These are phyloP conservation scores for Eudorcas thomsonii DNA, from an alignment of 2,113 vertebrate genomes.

Conservation along the genomic window DNA sequence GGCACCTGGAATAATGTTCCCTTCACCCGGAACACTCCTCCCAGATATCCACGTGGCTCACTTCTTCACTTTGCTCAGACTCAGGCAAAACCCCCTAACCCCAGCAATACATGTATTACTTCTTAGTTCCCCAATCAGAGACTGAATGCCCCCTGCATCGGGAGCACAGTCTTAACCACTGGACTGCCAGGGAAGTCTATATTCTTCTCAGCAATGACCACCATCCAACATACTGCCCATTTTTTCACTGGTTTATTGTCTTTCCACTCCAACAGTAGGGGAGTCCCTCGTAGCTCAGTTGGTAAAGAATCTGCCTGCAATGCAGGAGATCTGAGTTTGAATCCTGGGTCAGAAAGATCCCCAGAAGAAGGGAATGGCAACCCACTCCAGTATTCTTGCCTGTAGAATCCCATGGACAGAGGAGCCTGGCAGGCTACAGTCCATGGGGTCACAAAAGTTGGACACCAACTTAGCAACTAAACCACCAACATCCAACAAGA, in stretches of 20 bases:
- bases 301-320: neutral
- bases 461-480: neutral
- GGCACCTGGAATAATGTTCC: neutral
- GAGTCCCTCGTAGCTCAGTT: neutral
- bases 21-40: neutral
- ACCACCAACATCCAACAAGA: neutral
- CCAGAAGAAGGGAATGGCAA: neutral
- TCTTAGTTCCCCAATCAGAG: neutral
- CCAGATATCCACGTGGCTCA: neutral
- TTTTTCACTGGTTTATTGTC: neutral
- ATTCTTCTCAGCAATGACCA: neutral
- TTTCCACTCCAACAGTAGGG: neutral
- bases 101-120: too few relatives aligned
- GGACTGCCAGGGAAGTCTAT: neutral
- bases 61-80: neutral
- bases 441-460: neutral
- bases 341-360: neutral
- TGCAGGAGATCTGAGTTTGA: neutral
- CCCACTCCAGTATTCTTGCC: neutral
- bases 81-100: neutral
- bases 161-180: neutral
- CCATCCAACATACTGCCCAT: neutral
- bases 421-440: neutral
- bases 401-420: neutral
- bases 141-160: neutral